Conservation (phyloP, 2,888 invertebrate genomes). For the Hymenopus coronatus region DNA sequence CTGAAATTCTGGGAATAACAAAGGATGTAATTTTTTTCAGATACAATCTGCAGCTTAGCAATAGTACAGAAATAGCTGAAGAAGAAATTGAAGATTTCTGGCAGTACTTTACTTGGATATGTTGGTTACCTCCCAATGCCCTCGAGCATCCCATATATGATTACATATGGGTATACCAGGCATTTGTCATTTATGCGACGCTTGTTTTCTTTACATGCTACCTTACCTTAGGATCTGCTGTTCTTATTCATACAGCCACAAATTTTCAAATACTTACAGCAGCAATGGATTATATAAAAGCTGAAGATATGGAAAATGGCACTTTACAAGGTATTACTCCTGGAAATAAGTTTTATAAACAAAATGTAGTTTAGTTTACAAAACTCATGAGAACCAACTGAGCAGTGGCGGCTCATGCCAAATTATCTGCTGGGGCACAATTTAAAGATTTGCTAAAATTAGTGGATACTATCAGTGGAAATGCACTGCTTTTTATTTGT, state of each 20-base stretch:
- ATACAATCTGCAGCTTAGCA: neutral
- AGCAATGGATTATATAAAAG: neutral
- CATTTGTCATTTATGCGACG: neutral
- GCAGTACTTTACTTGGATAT: neutral
- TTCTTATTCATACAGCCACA: neutral
- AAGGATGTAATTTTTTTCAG: neutral
- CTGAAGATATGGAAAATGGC: neutral
- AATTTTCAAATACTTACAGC: neutral
- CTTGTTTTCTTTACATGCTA: neutral
- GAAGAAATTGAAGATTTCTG: neutral
- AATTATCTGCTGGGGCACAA: too few relatives aligned
- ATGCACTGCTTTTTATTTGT: too few relatives aligned
- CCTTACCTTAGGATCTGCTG: neutral
- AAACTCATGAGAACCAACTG: too few relatives aligned
- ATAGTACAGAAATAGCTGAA: neutral
- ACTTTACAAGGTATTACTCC: neutral
- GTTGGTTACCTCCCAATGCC: neutral
- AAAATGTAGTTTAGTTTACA: too few relatives aligned
- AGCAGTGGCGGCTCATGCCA: too few relatives aligned
- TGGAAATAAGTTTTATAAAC: neutral
- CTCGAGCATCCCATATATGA: neutral
- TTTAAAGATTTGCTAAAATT: too few relatives aligned
- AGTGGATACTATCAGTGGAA: too few relatives aligned
- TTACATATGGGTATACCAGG: neutral
- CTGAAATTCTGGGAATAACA: neutral